These are phyloP conservation scores for Leucopsar rothschildi DNA, from an alignment of 2,113 vertebrate genomes.

Conservation along the genomic window DNA sequence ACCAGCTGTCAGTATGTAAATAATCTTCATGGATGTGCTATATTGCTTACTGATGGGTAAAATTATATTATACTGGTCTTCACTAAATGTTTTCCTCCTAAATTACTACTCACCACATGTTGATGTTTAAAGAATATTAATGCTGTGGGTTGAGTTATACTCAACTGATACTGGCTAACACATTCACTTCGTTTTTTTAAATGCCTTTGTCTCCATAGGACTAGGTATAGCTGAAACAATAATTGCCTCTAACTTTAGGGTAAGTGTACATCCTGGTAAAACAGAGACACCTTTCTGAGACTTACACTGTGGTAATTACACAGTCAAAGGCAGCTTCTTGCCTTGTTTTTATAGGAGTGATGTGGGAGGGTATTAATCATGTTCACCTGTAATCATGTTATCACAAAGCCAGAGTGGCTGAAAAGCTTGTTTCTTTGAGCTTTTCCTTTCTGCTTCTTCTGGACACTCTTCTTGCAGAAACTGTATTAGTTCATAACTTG, in stretches of 20 bases:
- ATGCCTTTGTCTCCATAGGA: not conserved
- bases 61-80: not conserved
- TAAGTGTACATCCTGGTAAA: not conserved
- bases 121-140: not conserved
- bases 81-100: not conserved
- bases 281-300: not conserved
- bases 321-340: not conserved
- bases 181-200: not conserved
- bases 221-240: not conserved
- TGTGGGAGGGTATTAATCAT: not conserved
- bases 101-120: not conserved
- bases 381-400: not conserved
- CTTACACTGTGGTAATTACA: not conserved
- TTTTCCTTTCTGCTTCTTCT: not conserved
- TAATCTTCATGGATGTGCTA: not conserved
- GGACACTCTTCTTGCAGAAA: not conserved
- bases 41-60: not conserved
- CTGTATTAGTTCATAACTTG: not conserved
- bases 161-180: not conserved
- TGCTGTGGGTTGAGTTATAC: not conserved
- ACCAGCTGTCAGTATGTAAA: not conserved
- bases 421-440: not conserved
- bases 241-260: not conserved
- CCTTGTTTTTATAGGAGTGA: not conserved
- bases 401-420: not conserved